Evolutionary conservation across 2,888 invertebrate genomes (phyloP), one percentile per base, ranked within the genome.

Genomic region (Invenusta paracnida): DNA sequence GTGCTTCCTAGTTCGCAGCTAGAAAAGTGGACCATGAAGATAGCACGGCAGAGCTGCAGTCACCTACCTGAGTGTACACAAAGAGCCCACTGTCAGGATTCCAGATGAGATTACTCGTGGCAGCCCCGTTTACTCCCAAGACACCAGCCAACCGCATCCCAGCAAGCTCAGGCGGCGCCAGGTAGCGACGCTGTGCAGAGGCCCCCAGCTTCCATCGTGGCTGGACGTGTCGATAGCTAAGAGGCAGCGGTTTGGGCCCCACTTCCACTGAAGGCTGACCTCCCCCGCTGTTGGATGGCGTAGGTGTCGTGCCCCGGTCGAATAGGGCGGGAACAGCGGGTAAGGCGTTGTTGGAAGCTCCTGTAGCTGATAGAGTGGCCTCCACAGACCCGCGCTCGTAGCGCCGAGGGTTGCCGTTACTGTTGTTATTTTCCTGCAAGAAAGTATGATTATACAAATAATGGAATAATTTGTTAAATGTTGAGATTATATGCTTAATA

Each of bases 91-190:
- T 89, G 86, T 90, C 90, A 27, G 91, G 89, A 83, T 90, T 89
- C 91, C 91, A 91, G 25, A 90, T 89, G 89, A 91, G 89, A 88
- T 91, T 91, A 82, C 89, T 88, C 82, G 90, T 88, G 0, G 90
- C 91, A 88, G 90, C 90, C 0, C 91, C 91, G 88, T 91, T 91
- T 85, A 90, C 91, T 0, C 91, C 91, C 83, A 91, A 89, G 29
- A 90, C 89, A 87, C 90, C 89, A 30, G 89, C 88, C 83, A 91
- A 88, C 73, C 88, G 88, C 11, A 91, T 86, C 1, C 91, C 91
- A 27, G 91, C 90, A 86, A 91, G 90, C 86, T 90, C 90, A 0
- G 90, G 90, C n/a, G 91, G 90, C 0, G 91, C 91, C 85, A 90
- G 89, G 86, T 91, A 91, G 48, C 91, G 88, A 83, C 90, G 88